Percentiles rank a stretch among this genome's conserved stretches.
Conservation (phyloP, 53 echinoderm and acorn worm species). For the Arbacia lixula region DNA sequence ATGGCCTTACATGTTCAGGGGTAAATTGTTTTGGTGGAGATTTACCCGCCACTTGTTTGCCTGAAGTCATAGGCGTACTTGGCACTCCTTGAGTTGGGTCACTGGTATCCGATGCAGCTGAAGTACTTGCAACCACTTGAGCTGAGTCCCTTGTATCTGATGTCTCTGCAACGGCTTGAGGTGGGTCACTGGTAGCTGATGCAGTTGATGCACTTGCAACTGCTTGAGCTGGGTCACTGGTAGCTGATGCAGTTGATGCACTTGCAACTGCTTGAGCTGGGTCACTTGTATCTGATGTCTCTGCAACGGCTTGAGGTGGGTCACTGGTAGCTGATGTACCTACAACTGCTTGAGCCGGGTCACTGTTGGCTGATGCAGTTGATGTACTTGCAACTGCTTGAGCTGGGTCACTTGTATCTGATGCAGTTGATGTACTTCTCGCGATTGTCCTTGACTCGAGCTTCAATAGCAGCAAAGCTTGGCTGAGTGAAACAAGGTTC, state of each 20-base stretch:
- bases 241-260: constrained; percentile 18
- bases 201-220: constrained; percentile 12
- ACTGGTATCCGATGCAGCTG: constrained; percentile 19
- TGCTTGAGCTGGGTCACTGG: background rate
- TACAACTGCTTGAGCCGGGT: background rate
- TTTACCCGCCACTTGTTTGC: background rate
- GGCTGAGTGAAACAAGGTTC: constrained; percentile 58
- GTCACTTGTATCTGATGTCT: background rate
- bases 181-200: background rate
- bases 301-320: background rate
- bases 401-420: background rate
- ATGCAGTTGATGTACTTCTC: background rate
- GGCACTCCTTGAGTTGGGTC: background rate
- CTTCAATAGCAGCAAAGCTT: constrained; percentile 39
- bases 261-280: background rate
- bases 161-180: background rate
- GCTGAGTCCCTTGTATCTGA: background rate
- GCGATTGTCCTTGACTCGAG: background rate
- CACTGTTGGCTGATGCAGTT: constrained; percentile 4
- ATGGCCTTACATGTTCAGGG: constrained; percentile 31
- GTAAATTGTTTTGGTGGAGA: constrained; percentile 6
- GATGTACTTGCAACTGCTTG: constrained; percentile 14
- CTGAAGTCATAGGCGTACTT: background rate
- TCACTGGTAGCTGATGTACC: background rate
- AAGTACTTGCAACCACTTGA: background rate